Conservation (phyloP, 2,113 vertebrate genomes). For the Nyctibius bracteatus region DNA sequence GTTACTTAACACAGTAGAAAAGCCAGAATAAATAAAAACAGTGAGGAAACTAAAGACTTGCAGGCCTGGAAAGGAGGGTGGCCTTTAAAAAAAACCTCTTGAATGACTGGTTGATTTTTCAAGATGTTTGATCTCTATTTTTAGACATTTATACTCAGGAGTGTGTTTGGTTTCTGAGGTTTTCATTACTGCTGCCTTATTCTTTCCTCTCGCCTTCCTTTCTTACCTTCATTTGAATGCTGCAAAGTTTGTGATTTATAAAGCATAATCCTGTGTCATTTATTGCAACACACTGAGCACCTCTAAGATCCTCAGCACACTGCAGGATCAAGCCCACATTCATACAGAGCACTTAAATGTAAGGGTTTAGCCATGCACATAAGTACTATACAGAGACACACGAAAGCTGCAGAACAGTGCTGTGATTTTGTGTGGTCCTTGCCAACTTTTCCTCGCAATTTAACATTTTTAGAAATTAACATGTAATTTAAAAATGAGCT, state of each 20-base stretch:
- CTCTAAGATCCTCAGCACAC: background rate
- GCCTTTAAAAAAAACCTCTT: background rate
- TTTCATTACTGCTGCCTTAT: slow-evolving; percentile 32
- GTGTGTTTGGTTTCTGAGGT: background rate
- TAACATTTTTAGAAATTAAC: slow-evolving; percentile 61
- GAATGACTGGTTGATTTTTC: slow-evolving; percentile 14
- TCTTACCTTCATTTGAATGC: background rate
- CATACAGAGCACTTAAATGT: background rate
- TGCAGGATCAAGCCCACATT: background rate
- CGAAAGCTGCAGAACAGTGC: background rate
- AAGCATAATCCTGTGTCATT: background rate
- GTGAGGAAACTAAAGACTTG: background rate
- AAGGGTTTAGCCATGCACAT: background rate
- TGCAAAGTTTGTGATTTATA: slow-evolving; percentile 5
- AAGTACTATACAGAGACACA: background rate
- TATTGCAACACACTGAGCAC: background rate
- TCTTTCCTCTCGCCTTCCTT: background rate
- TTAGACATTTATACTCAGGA: slow-evolving; percentile 23
- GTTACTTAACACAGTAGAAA: background rate
- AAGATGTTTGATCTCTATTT: slow-evolving; percentile 49
- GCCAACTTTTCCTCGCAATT: slow-evolving; percentile 24
- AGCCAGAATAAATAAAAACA: slow-evolving; percentile 51
- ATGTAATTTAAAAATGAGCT: slow-evolving; percentile 54
- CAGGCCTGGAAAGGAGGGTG: background rate
- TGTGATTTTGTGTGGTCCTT: slow-evolving; percentile 44